Percentiles rank a stretch among this genome's conserved stretches.
Conservation (phyloP, 2,888 invertebrate genomes). For the Rhyacophila evoluta region DNA sequence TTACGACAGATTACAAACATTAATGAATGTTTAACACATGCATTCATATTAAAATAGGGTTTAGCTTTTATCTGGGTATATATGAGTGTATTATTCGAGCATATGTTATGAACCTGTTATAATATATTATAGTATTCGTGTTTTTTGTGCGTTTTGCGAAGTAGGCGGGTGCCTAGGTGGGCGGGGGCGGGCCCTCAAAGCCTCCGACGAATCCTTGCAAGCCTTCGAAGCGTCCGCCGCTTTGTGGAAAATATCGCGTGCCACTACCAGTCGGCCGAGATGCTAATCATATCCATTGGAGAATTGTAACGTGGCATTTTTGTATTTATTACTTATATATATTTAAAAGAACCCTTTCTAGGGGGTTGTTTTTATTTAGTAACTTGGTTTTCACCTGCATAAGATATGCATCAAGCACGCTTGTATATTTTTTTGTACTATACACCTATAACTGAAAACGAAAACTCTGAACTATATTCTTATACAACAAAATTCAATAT, state of each 20-base stretch:
- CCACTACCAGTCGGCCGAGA: constrained; percentile 34
- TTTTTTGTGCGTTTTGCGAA: constrained; percentile 11
- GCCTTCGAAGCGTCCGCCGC: constrained; percentile 30
- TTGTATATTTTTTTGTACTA: too few relatives aligned
- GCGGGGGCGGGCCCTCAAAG: constrained; percentile 41
- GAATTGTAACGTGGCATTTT: constrained; percentile 39
- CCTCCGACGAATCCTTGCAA: constrained; percentile 43
- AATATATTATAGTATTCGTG: not conserved
- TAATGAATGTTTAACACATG: too few relatives aligned
- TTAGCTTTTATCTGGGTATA: too few relatives aligned
- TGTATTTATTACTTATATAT: constrained; percentile 36
- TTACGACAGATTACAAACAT: too few relatives aligned
- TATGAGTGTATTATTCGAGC: too few relatives aligned
- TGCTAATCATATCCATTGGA: constrained; percentile 49
- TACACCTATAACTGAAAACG: too few relatives aligned
- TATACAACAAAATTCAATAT: too few relatives aligned
- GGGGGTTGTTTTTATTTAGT: not conserved
- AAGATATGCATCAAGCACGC: too few relatives aligned
- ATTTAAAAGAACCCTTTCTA: not conserved
- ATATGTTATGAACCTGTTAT: constrained; percentile 14
- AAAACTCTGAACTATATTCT: too few relatives aligned
- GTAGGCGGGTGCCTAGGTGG: constrained; percentile 47
- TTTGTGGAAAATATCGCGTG: constrained; percentile 43
- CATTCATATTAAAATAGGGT: too few relatives aligned
- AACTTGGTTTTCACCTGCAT: not conserved